Percentiles rank a stretch among this genome's conserved stretches.
Evolutionary conservation across 2,888 invertebrate species (phyloP).

Genomic region (Eubasilissa splendida): DNA sequence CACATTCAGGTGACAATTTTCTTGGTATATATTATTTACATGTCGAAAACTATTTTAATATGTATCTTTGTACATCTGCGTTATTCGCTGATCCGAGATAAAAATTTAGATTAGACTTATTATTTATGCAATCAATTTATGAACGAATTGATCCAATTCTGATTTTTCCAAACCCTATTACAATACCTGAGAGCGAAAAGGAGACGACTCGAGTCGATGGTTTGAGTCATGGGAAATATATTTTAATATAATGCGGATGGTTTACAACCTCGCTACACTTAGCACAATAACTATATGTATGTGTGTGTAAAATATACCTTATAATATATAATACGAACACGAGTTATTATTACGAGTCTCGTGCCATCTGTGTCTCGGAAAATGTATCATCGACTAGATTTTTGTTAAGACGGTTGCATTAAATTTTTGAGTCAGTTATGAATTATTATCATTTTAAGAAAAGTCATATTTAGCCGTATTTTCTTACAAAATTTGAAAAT

Average conservation of each 20-base stretch:
- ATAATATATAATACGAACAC: slow-evolving; percentile 23
- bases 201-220: slow-evolving; percentile 26
- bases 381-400: slow-evolving; percentile 14
- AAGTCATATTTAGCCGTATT: too few species aligned
- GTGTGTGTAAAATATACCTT: slow-evolving; percentile 31
- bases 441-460: too few species aligned
- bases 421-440: neutral
- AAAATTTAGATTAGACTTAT: too few species aligned
- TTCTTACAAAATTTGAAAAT: too few species aligned
- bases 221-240: slow-evolving; percentile 54
- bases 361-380: slow-evolving; percentile 33
- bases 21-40: too few species aligned
- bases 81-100: too few species aligned
- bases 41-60: too few species aligned
- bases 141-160: neutral
- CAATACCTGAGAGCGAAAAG: slow-evolving; percentile 15
- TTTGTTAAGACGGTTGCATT: slow-evolving; percentile 4
- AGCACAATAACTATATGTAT: slow-evolving; percentile 35
- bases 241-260: slow-evolving; percentile 58
- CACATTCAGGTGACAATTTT: too few species aligned
- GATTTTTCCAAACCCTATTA: slow-evolving; percentile 33
- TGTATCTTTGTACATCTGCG: too few species aligned
- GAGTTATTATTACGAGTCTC: slow-evolving; percentile 36
- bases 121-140: too few species aligned
- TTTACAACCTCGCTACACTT: slow-evolving; percentile 58